Conservation (phyloP, 2,113 vertebrate genomes). For the Quiscalus mexicanus region DNA sequence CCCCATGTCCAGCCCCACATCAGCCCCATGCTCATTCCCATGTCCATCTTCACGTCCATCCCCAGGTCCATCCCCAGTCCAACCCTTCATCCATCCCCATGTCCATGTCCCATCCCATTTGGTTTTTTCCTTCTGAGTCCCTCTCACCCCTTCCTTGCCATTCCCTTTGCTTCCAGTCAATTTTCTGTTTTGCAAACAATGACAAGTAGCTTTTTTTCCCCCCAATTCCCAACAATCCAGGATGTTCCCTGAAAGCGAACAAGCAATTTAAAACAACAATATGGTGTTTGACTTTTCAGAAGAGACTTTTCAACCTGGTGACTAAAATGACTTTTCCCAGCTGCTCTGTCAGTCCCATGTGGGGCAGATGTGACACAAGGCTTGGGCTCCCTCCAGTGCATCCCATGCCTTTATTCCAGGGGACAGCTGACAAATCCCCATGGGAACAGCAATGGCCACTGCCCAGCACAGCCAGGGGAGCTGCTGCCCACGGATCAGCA, state of each 20-base stretch:
- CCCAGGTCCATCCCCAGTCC: background rate
- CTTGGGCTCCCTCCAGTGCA: background rate
- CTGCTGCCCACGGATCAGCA: accelerated
- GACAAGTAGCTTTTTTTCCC: accelerated
- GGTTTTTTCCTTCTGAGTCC: background rate
- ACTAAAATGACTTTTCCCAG: background rate
- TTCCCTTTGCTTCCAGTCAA: background rate
- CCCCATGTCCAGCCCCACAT: no score
- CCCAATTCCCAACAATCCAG: no score
- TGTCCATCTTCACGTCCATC: no score
- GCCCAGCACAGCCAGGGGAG: background rate
- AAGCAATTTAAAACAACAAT: accelerated
- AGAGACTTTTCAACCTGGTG: accelerated
- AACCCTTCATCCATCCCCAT: background rate
- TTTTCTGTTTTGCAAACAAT: background rate
- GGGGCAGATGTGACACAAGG: accelerated
- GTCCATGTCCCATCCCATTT: background rate
- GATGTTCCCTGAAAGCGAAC: accelerated
- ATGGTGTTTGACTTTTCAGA: no score
- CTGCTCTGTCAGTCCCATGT: accelerated
- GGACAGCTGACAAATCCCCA: accelerated
- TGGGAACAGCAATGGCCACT: accelerated
- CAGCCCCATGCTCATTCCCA: no score
- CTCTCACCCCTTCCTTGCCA: background rate
- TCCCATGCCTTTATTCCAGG: background rate